A percentile compares a stretch with the other conserved stretches of the same genome.
Evolutionary conservation across 2,888 invertebrate species (phyloP).

Genomic region (Psococerastis gibbosa): DNA sequence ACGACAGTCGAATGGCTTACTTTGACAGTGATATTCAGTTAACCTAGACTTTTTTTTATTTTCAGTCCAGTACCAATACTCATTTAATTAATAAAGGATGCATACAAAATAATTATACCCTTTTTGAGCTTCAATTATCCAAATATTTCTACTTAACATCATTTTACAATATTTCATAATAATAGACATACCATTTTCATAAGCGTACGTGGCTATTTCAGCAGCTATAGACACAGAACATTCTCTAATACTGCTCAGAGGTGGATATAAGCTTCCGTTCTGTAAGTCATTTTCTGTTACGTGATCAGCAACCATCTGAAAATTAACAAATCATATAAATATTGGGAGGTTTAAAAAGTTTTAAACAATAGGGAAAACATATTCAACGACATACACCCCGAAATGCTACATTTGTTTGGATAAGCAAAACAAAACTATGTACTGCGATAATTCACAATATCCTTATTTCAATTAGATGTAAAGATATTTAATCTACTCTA

Average conservation of each 20-base stretch:
- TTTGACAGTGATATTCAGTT: no score
- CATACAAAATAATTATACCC: no score
- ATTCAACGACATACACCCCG: no score
- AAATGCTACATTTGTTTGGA: neutral
- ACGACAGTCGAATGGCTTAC: no score
- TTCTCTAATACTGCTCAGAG: constrained; percentile 60
- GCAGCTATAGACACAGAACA: constrained; percentile 82
- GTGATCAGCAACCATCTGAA: constrained; percentile 57
- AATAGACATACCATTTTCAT: constrained; percentile 64
- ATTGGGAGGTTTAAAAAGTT: no score
- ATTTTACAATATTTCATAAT: constrained; percentile 13
- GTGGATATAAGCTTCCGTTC: constrained; percentile 84
- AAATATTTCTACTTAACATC: no score
- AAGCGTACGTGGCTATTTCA: constrained; percentile 73
- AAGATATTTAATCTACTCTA: neutral
- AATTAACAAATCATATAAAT: no score
- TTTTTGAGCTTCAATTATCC: constrained; percentile 8
- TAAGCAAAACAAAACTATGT: constrained; percentile 1
- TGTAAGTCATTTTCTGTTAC: constrained; percentile 67
- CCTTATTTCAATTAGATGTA: neutral
- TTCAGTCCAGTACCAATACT: no score
- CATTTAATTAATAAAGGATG: no score
- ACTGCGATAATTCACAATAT: constrained; percentile 11
- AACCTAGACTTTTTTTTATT: no score
- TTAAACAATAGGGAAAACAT: no score